Conservation (phyloP, 2,113 vertebrate species). For the Rhinolophus sinicus region DNA sequence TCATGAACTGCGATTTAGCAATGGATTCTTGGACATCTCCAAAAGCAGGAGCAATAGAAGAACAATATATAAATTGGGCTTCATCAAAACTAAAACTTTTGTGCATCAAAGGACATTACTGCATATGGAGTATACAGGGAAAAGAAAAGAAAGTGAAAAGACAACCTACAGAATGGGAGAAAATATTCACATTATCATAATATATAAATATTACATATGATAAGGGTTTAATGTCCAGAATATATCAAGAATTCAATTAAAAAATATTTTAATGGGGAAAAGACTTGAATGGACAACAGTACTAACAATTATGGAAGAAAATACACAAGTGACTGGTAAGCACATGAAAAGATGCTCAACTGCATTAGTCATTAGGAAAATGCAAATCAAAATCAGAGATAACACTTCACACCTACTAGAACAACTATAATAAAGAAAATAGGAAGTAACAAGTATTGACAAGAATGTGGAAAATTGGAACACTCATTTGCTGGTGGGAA, state of each 20-base stretch:
- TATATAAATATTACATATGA: background rate
- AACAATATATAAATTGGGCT: background rate
- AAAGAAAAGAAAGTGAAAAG: background rate
- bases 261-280: background rate
- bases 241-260: background rate
- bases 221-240: background rate
- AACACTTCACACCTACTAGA: background rate
- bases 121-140: no score
- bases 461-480: background rate
- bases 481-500: background rate
- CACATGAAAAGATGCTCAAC: slow-evolving; percentile 9
- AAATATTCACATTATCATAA: background rate
- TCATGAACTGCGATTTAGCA: background rate
- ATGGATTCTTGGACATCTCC: background rate
- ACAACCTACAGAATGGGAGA: background rate
- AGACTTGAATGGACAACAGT: background rate
- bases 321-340: background rate
- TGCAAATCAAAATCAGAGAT: background rate
- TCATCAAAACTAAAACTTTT: slow-evolving; percentile 42
- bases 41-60: background rate
- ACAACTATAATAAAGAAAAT: background rate
- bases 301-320: background rate
- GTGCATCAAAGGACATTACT: background rate
- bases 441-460: background rate
- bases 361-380: background rate